Evolutionary conservation across 1,140 invertebrate genomes (phyloP).

Genomic region (Melanaphis sacchari): DNA sequence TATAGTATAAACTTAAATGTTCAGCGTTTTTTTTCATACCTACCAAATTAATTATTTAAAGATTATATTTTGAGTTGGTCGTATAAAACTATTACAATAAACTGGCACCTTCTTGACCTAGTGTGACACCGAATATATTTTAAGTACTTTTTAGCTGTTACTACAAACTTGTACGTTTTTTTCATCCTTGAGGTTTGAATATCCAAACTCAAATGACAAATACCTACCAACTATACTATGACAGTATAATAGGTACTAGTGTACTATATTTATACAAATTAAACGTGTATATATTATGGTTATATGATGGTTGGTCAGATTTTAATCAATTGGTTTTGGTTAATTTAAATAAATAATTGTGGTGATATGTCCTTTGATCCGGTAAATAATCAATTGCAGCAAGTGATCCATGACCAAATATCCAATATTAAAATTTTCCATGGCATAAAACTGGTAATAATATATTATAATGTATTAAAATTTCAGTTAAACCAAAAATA

Average conservation of each 20-base stretch:
- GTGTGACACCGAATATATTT: too few relatives aligned
- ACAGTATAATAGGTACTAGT: background rate
- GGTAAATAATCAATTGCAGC: background rate
- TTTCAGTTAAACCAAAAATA: background rate
- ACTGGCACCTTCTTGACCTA: too few relatives aligned
- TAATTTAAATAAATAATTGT: constrained; percentile 2
- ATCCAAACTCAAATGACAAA: background rate
- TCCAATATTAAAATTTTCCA: background rate
- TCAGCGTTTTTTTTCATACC: too few relatives aligned
- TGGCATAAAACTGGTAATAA: too few relatives aligned
- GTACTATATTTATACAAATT: background rate
- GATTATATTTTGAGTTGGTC: too few relatives aligned
- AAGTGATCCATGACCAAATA: background rate
- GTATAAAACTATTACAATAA: too few relatives aligned
- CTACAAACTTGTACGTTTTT: background rate
- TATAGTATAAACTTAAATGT: too few relatives aligned
- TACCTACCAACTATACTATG: background rate
- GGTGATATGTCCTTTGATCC: background rate
- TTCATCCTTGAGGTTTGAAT: background rate
- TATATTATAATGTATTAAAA: too few relatives aligned
- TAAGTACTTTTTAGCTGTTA: too few relatives aligned
- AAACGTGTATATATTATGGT: background rate
- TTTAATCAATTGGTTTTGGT: constrained; percentile 9
- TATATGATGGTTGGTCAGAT: background rate
- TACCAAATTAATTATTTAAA: too few relatives aligned